phyloP scores from a whole-genome alignment of 2,888 invertebrate genomes.

The Onthophagus sagittarius region DNA sequence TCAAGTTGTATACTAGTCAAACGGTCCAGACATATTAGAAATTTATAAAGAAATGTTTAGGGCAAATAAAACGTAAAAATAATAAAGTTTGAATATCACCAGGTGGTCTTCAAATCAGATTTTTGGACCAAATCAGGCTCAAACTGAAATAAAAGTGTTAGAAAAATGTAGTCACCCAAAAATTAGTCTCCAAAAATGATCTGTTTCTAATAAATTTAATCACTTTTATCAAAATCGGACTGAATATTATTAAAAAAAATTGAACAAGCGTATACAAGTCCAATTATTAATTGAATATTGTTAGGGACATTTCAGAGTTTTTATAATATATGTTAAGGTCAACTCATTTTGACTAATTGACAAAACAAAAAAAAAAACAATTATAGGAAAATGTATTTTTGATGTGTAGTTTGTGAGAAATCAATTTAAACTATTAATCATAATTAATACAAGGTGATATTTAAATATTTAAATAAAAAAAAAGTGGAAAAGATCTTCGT shows the following conservation, averaged over 20 bases:
- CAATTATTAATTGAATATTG: neutral
- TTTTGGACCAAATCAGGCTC: neutral
- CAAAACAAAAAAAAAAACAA: neutral
- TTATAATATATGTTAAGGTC: neutral
- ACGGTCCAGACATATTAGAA: slow-evolving; percentile 46
- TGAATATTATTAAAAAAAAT: neutral
- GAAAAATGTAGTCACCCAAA: neutral
- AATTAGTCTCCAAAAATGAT: neutral
- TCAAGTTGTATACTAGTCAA: slow-evolving; percentile 75
- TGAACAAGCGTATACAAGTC: neutral
- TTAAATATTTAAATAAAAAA: too few species aligned
- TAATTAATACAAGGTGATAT: neutral
- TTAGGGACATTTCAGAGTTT: neutral
- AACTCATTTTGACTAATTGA: neutral
- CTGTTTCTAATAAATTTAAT: too few species aligned
- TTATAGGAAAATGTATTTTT: neutral
- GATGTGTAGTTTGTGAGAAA: neutral
- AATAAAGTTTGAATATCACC: neutral
- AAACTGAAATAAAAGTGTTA: neutral
- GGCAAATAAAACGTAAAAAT: neutral
- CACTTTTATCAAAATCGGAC: too few species aligned
- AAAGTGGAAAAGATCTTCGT: neutral
- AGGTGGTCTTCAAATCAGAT: neutral
- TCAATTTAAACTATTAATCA: neutral
- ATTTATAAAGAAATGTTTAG: slow-evolving; percentile 37